Evolutionary conservation across 2,113 vertebrate species (phyloP).

Genomic region (Microtus montanus): DNA sequence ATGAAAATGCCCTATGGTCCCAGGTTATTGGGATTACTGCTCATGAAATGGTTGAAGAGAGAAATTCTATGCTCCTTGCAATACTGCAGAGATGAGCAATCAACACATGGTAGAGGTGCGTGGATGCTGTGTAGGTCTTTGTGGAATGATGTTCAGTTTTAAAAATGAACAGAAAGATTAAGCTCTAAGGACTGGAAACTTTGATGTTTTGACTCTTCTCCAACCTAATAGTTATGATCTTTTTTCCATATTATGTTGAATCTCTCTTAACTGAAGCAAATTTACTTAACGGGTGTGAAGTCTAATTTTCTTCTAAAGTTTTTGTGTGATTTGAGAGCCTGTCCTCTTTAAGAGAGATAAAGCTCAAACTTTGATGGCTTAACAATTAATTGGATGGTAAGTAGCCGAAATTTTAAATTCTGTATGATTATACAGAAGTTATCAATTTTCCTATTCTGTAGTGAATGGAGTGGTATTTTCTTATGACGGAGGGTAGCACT

Average conservation of each 20-base stretch:
- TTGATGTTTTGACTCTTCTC: constrained; percentile 50
- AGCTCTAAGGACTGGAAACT: neutral
- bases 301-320: constrained; percentile 27
- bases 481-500: too few species aligned
- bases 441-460: neutral
- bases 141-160: neutral
- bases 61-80: neutral
- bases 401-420: neutral
- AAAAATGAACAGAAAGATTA: constrained; percentile 43
- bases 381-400: neutral
- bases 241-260: constrained; percentile 38
- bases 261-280: constrained; percentile 61
- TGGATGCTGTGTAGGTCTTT: neutral
- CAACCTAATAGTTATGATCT: constrained; percentile 54
- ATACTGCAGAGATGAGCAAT: neutral
- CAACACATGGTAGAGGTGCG: neutral
- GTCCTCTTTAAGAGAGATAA: neutral
- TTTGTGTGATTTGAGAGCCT: neutral
- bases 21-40: neutral
- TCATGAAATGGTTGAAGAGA: constrained; percentile 6
- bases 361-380: constrained; percentile 1
- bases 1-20: neutral
- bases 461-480: neutral
- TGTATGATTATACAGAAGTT: neutral
- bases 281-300: constrained; percentile 23